A percentile compares a stretch with the other conserved stretches of the same genome.
These are phyloP conservation scores for Seira musarum DNA, from an alignment of 2,888 invertebrate genomes.

Conservation along the genomic window DNA sequence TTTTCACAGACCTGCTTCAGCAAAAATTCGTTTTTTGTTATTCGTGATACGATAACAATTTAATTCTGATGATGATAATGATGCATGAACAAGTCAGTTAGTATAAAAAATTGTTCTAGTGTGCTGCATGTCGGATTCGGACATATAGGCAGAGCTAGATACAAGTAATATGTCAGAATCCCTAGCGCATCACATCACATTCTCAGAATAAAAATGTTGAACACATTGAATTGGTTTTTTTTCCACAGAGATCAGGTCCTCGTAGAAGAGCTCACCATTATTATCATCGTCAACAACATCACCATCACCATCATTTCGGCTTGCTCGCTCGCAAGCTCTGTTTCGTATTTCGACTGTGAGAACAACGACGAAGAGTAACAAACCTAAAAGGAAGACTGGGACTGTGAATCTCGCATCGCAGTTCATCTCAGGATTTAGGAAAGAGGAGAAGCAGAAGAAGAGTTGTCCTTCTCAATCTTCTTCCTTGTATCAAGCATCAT, in stretches of 20 bases:
- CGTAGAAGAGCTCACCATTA: not conserved
- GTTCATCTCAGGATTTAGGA: constrained; percentile 29
- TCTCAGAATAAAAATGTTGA: not conserved
- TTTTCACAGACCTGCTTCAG: constrained; percentile 5
- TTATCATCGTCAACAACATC: not conserved
- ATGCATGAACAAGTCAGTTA: constrained; percentile 21
- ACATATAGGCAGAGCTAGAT: too few species aligned
- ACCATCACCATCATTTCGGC: not conserved
- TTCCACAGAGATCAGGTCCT: constrained; percentile 8
- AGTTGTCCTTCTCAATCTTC: constrained; percentile 1
- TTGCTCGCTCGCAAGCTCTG: not conserved
- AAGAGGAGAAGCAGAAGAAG: not conserved
- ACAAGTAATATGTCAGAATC: too few species aligned
- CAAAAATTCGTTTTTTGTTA: constrained; percentile 9
- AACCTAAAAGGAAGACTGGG: too few species aligned
- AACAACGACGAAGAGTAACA: not conserved
- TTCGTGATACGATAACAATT: constrained; percentile 25
- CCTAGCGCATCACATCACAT: not conserved
- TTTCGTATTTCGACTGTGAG: not conserved
- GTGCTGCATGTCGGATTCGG: not conserved
- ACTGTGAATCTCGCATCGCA: not conserved
- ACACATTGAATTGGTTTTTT: not conserved
- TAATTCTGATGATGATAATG: constrained; percentile 24
- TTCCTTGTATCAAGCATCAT: not conserved
- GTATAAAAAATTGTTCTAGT: constrained; percentile 2